A percentile compares a stretch with the other conserved stretches of the same genome.
Evolutionary conservation across 2,888 invertebrate genomes (phyloP).

Genomic region (Plebejus anna): DNA sequence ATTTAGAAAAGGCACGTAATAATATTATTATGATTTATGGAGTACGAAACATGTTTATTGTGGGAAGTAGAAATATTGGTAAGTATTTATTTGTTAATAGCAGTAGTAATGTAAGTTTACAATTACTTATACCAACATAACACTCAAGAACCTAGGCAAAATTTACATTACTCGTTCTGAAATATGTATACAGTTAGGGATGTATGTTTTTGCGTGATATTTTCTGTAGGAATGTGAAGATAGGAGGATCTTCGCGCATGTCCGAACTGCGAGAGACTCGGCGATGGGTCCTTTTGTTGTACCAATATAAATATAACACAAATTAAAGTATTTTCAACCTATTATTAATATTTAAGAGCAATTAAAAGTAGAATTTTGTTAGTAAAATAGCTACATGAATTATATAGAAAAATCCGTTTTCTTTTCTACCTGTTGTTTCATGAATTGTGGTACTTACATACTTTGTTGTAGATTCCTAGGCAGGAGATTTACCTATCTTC

Average conservation of each 20-base stretch:
- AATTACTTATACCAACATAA: neutral
- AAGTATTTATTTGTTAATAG: no score
- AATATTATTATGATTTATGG: no score
- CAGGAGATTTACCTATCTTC: neutral
- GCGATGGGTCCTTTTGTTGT: conserved; percentile 37
- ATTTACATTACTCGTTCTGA: neutral
- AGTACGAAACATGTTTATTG: no score
- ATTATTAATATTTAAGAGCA: neutral
- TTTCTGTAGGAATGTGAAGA: conserved; percentile 18
- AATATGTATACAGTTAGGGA: neutral
- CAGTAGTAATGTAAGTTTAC: no score
- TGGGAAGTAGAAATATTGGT: no score
- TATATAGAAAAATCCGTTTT: neutral
- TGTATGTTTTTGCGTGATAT: conserved; percentile 23
- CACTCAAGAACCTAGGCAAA: neutral
- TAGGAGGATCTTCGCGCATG: conserved; percentile 33
- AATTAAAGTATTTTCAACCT: conserved; percentile 3
- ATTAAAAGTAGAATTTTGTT: neutral
- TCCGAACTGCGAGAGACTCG: conserved; percentile 32
- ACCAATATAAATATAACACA: conserved; percentile 30
- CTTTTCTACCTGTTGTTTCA: neutral
- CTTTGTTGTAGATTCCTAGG: neutral
- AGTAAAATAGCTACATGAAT: neutral
- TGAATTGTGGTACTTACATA: neutral
- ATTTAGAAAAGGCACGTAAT: no score